phyloP scores from a whole-genome alignment of 2,888 invertebrate species.

The Plebejus anna region DNA sequence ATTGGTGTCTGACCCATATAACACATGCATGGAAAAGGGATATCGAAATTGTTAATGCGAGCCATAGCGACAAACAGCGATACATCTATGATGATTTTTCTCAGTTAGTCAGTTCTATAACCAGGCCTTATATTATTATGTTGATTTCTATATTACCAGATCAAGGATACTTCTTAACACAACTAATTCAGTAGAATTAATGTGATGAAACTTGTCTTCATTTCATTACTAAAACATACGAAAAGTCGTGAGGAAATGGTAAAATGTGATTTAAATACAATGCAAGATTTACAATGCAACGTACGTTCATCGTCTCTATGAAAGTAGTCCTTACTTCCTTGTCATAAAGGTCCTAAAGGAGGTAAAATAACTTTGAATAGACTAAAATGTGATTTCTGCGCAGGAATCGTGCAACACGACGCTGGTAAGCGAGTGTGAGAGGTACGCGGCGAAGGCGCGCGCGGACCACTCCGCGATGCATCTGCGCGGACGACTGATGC shows the following conservation, averaged over 20 bases:
- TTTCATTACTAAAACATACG: conserved; percentile 27
- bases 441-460: conserved; percentile 57
- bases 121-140: no score
- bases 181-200: background rate
- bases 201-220: background rate
- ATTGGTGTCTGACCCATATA: no score
- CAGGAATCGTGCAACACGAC: conserved; percentile 74
- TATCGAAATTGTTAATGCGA: no score
- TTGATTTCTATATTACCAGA: no score
- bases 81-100: no score
- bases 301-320: background rate
- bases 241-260: conserved; percentile 36
- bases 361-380: conserved; percentile 31
- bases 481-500: conserved; percentile 51
- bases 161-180: no score
- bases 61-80: no score
- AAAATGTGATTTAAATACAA: conserved; percentile 38
- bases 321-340: background rate
- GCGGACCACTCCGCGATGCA: conserved; percentile 62
- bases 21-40: no score
- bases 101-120: no score
- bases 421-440: conserved; percentile 63
- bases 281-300: conserved; percentile 35
- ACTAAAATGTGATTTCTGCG: conserved; percentile 36
- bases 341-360: background rate